phyloP scores from a whole-genome alignment of 2,797 vertebrate species.

The Steatocranus sp. region DNA sequence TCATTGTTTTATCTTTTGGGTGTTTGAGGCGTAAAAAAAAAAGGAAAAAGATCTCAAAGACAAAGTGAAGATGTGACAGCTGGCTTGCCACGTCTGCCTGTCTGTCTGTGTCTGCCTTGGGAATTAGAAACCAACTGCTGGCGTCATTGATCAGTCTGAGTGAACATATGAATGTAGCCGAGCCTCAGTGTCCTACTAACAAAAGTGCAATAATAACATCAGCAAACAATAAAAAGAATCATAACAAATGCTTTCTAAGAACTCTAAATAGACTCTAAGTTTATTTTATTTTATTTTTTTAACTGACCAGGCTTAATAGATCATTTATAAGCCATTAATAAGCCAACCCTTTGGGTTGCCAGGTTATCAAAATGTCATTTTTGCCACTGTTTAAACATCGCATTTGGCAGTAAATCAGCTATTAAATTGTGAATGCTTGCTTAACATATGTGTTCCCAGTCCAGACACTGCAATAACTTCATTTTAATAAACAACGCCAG shows the following conservation, averaged over 20 bases:
- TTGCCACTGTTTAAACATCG: neutral
- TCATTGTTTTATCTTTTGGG: neutral
- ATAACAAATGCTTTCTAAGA: neutral
- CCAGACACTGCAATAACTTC: neutral
- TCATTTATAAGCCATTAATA: neutral
- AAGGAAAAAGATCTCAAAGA: neutral
- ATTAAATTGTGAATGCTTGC: neutral
- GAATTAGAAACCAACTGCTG: constrained; percentile 16
- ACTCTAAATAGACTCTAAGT: neutral
- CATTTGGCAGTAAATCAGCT: neutral
- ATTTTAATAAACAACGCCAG: neutral
- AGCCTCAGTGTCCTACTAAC: neutral
- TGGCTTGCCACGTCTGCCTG: neutral
- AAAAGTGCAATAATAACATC: neutral
- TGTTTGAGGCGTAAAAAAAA: neutral
- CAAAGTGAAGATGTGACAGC: neutral
- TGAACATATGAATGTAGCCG: neutral
- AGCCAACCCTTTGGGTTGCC: neutral
- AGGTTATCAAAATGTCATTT: neutral
- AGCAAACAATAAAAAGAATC: neutral
- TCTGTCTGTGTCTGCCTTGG: constrained; percentile 1
- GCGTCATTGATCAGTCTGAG: neutral
- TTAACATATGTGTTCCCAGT: neutral
- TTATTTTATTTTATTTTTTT: rapidly evolving
- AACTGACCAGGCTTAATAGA: neutral